A percentile compares a stretch with the other conserved stretches of the same genome.
Conservation (phyloP, 2,888 invertebrate species). For the Hesperia comma region DNA sequence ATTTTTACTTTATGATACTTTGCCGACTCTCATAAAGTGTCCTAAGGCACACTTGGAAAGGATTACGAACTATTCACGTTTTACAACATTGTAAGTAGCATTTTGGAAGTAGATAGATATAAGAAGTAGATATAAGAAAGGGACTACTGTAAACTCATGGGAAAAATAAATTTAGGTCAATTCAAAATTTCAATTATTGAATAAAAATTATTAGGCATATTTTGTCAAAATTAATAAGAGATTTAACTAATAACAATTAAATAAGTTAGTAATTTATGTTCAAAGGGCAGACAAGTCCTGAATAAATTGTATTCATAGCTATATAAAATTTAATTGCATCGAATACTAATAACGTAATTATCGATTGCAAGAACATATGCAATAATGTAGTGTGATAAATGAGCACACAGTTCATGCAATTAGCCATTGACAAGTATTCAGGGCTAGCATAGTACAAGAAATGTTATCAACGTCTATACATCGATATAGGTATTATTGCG, state of each 20-base stretch:
- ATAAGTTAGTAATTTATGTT: not conserved
- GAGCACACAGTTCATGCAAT: conserved; percentile 30
- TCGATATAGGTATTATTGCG: too few species aligned
- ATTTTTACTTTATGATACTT: too few species aligned
- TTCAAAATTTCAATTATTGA: too few species aligned
- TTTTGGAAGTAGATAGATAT: too few species aligned
- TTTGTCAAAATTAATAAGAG: not conserved
- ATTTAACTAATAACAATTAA: not conserved
- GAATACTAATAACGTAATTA: conserved; percentile 26
- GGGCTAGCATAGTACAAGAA: conserved; percentile 20
- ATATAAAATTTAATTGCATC: conserved; percentile 22
- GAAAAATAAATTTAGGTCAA: too few species aligned
- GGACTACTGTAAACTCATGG: too few species aligned
- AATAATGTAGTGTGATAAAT: conserved; percentile 33
- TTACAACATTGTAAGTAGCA: too few species aligned
- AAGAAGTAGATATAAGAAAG: too few species aligned
- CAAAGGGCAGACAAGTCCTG: not conserved
- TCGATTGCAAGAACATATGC: conserved; percentile 34
- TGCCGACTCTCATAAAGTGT: too few species aligned
- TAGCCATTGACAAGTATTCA: conserved; percentile 35
- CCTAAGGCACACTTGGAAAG: too few species aligned
- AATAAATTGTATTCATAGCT: not conserved
- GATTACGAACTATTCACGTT: too few species aligned
- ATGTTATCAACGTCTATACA: conserved; percentile 1
- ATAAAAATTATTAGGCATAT: too few species aligned